Percentiles rank a stretch among this genome's conserved stretches.
These are phyloP conservation scores for Ophthalmolycus amberensis DNA, from an alignment of 2,113 vertebrate species.

Conservation along the genomic window DNA sequence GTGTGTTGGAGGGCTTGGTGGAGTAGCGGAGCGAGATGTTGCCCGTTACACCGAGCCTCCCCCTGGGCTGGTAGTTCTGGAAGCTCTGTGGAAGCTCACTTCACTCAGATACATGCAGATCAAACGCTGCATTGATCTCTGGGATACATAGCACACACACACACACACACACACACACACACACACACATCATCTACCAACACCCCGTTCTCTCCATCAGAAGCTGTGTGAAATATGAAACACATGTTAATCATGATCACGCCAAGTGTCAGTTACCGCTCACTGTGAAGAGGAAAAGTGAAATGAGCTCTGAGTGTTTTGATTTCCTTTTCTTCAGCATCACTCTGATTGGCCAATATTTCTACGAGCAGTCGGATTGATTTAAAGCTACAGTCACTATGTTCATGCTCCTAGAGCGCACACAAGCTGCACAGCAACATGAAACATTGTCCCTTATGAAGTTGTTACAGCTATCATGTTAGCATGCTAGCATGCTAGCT, in stretches of 20 bases:
- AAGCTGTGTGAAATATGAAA: conserved; percentile 68
- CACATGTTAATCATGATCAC: conserved; percentile 68
- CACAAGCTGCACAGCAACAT: not conserved
- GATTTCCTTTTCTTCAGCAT: not conserved
- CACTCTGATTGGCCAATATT: conserved; percentile 14
- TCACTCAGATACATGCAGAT: conserved; percentile 76
- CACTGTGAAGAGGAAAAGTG: conserved; percentile 18
- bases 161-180: conserved; percentile 36
- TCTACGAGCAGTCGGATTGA: not conserved
- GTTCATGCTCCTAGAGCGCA: not conserved
- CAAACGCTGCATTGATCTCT: conserved; percentile 78
- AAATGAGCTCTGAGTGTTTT: conserved; percentile 13
- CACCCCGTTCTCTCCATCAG: conserved; percentile 50
- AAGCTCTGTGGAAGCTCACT: conserved; percentile 72
- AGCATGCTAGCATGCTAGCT: no score
- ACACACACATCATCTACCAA: conserved; percentile 38
- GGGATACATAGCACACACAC: conserved; percentile 47
- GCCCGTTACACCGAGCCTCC: conserved; percentile 62
- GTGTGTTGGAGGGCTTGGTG: conserved; percentile 8
- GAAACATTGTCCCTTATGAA: not conserved
- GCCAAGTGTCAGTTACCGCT: conserved; percentile 48
- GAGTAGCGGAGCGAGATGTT: conserved; percentile 48
- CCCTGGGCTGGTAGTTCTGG: conserved; percentile 73
- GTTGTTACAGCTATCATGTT: no score
- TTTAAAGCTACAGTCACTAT: conserved; percentile 3